phyloP scores from a whole-genome alignment of 64 coral and sea anemone genomes.

The Stylophora pistillata region DNA sequence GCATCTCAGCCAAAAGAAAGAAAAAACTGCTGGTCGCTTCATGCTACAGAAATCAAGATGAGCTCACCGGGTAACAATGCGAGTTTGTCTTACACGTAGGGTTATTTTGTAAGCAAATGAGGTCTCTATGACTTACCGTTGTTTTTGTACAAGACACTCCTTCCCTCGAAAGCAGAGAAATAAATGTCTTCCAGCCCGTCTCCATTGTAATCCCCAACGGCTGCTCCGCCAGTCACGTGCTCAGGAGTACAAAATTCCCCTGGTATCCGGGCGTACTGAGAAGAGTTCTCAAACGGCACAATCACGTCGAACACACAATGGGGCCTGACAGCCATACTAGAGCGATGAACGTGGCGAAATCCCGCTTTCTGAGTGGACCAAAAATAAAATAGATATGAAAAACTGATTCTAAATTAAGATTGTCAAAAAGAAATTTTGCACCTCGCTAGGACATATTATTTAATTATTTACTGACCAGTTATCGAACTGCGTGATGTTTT shows the following conservation, averaged over 20 bases:
- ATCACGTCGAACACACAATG: slow-evolving; percentile 87
- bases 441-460: background rate
- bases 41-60: no score
- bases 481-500: no score
- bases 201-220: slow-evolving; percentile 88
- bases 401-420: no score
- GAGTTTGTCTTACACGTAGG: no score
- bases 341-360: slow-evolving; percentile 74
- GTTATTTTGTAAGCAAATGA: background rate
- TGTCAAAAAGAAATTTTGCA: background rate
- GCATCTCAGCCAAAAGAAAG: no score
- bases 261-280: slow-evolving; percentile 48
- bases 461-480: background rate
- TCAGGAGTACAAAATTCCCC: slow-evolving; percentile 94
- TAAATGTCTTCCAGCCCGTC: slow-evolving; percentile 92
- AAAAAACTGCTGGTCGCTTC: no score
- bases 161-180: slow-evolving; percentile 75
- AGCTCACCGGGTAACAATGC: no score
- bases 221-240: slow-evolving; percentile 88
- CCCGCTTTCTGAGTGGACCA: slow-evolving; percentile 56
- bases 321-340: slow-evolving; percentile 73
- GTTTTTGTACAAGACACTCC: slow-evolving; percentile 78
- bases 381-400: background rate
- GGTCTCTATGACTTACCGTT: slow-evolving; percentile 54
- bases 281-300: slow-evolving; percentile 75